Evolutionary conservation across 2,797 vertebrate genomes (phyloP), one percentile per base, ranked within the genome.

Genomic region (Centroberyx gerrardi): DNA sequence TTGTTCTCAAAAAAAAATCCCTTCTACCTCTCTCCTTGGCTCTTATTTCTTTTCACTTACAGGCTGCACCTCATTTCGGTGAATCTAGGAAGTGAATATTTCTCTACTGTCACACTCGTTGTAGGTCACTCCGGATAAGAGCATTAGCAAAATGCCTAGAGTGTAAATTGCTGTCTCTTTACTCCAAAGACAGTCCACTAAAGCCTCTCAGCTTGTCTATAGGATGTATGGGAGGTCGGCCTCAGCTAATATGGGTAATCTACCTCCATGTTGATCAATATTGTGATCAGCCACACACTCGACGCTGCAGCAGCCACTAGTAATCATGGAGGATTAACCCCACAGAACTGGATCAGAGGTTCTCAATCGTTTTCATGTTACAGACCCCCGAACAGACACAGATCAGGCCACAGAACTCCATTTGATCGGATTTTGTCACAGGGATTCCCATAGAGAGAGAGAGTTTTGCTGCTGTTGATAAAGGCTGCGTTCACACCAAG

Each of bases 1-100:
- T 12, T 65, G 31, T 61, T 74, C 66, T 69, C 17, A 40, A 9
- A 18, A 22, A 8, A 18, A 27, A 61, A n/a, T 22, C 27, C 12
- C 10, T n/a, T 63, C 64, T 58, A 10, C 28, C 10, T 61, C 15
- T 33, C 42, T 10, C 12, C 10, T 52, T 54, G 28, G 3, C 3
- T 27, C 27, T 13, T 1, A 29, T 38, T 38, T 31, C 5, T 18
- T 18, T 12, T 42, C 28, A 2, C n/a, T 72, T 42, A 42, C 40
- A 12, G 2, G 9, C 6, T 12, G 14, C 12, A 5, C 29, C 70
- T 78, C 55, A 53, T 70, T 66, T 62, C 4, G 29, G 5, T 9
- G 10, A 8, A 36, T 13, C 22, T 22, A 5, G 13, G 27, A 63
- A 22, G 8, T 17, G 27, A 29, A 31, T 31, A 18, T 59, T 33